phyloP scores from a whole-genome alignment of 2,888 invertebrate genomes.

The Cabera pusaria region DNA sequence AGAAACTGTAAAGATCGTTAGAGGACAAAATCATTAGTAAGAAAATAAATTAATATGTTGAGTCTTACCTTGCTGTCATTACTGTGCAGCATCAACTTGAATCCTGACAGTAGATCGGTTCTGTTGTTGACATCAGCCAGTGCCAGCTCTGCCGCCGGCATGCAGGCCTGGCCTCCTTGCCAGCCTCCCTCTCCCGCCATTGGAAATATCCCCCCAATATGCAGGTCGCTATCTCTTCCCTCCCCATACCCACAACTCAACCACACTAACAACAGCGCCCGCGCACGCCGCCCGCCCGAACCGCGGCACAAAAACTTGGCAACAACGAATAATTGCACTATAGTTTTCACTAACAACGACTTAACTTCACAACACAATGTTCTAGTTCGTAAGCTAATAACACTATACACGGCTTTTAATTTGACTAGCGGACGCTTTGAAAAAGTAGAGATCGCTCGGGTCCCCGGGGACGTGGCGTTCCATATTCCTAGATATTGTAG shows the following conservation, averaged over 20 bases:
- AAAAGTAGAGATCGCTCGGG: slow-evolving; percentile 70
- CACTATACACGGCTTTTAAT: slow-evolving; percentile 69
- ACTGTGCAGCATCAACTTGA: slow-evolving; percentile 94
- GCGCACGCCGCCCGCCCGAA: slow-evolving; percentile 40
- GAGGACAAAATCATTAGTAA: no score
- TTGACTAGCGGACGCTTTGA: slow-evolving; percentile 80
- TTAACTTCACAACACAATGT: slow-evolving; percentile 67
- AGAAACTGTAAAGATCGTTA: no score
- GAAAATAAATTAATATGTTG: no score
- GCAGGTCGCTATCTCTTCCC: slow-evolving; percentile 88
- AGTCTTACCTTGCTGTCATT: slow-evolving; percentile 98
- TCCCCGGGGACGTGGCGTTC: slow-evolving; percentile 53
- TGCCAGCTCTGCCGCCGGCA: slow-evolving; percentile 98
- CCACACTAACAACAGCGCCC: slow-evolving; percentile 59
- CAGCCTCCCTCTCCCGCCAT: slow-evolving; percentile 98
- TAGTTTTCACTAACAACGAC: slow-evolving; percentile 71
- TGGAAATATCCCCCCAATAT: slow-evolving; percentile 99
- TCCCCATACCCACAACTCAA: slow-evolving; percentile 63
- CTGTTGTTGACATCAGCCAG: slow-evolving; percentile 97
- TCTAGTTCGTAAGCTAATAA: slow-evolving; percentile 73
- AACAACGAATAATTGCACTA: slow-evolving; percentile 80
- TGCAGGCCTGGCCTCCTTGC: slow-evolving; percentile 99
- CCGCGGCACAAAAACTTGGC: slow-evolving; percentile 65
- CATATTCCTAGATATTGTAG: slow-evolving; percentile 69
- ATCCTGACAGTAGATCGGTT: slow-evolving; percentile 94